Percentiles rank a stretch among this genome's conserved stretches.
Conservation (phyloP, 2,113 vertebrate species). For the Dipodomys ordii region DNA sequence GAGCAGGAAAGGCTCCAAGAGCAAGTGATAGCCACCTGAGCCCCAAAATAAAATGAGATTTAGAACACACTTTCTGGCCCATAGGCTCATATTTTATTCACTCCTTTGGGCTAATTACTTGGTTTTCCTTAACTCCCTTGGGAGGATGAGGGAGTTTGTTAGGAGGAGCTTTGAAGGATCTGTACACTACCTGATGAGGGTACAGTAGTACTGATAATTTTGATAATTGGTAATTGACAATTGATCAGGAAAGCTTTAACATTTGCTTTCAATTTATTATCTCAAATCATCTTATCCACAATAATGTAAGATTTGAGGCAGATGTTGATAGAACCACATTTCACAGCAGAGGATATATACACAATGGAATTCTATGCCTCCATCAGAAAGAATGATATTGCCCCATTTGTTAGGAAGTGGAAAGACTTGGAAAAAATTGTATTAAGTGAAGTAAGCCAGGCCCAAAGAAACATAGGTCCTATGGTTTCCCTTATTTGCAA, state of each 20-base stretch:
- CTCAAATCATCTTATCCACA: slow-evolving; percentile 17
- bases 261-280: background rate
- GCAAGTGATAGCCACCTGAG: background rate
- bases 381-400: no score
- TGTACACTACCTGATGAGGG: background rate
- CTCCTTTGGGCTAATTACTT: background rate
- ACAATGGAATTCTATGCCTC: no score
- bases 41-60: no score
- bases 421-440: no score
- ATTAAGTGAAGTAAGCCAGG: no score
- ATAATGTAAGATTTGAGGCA: background rate
- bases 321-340: background rate
- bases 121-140: background rate
- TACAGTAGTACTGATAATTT: background rate
- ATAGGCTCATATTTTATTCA: background rate
- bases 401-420: no score
- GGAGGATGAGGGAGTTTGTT: background rate
- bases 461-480: no score
- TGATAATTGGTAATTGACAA: background rate
- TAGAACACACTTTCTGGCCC: no score
- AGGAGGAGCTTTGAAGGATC: slow-evolving; percentile 13
- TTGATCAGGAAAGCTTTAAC: background rate
- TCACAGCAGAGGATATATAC: no score
- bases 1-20: background rate
- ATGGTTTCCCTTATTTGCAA: no score